Base-by-base conservation (phyloP, 35 echinoderm and acorn worm species). In the Patiria miniata region DNA sequence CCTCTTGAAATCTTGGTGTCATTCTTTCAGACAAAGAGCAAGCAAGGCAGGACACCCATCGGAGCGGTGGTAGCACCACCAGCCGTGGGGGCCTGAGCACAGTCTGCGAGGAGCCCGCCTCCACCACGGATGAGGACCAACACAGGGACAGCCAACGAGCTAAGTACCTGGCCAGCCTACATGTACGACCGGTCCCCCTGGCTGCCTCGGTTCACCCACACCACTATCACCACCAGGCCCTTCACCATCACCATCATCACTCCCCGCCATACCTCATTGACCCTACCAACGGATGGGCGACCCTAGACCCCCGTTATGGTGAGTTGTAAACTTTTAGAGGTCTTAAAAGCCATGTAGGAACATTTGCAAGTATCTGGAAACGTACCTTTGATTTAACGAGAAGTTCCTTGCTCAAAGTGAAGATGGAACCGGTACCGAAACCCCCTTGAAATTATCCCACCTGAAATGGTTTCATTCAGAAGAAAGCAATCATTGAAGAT, bases 181-280 rank as follows among this genome's bases (percentile, higher is more conserved):
- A n/a, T n/a, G n/a, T n/a, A n/a, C 65, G 65, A 18, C 65, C 65
- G 14, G 14, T 73, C 14, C 65, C 65, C 22, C 26, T 73, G 26
- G 65, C 65, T 9, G 19, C 65, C 8, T 73, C 65, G 0, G 29
- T 73, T 2, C 65, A 73, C 26, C 65, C 65, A 14, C 65, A 73
- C 65, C 65, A 73, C 15, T 73, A 73, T 73, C 65, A 73, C n/a
- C 65, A 73, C 65, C 82, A 60, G 30, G 52, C 53, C 47, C 21
- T 52, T 15, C 52, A 33, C 22, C 80, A 82, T 33, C 39, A 30
- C 39, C 21, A 47, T 4, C 78, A 81, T 38, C 39, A 81, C 36
- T 84, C 82, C 1, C 82, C 82, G 16, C 53, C 82, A 37, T 84
- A 84, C 82, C 53, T 84, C 82, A 84, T 84, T 36, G 82, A 84